phyloP scores from a whole-genome alignment of 2,888 invertebrate species.

The Nesidiocoris tenuis region DNA sequence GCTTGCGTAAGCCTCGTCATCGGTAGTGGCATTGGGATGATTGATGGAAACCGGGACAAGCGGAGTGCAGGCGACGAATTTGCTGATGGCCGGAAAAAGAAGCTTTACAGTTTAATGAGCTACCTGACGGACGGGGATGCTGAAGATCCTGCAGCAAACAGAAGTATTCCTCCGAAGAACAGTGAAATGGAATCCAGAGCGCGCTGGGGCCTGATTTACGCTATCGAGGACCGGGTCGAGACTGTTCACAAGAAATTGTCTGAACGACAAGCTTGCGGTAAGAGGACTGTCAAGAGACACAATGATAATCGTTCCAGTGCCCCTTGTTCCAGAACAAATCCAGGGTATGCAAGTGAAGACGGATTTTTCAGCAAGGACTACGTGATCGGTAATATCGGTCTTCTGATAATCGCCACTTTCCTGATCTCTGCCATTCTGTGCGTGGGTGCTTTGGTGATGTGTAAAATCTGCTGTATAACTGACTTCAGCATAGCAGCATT shows the following conservation, averaged over 20 bases:
- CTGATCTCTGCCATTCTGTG: slow-evolving; percentile 10
- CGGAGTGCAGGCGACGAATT: neutral
- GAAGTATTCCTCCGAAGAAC: neutral
- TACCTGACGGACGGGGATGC: slow-evolving; percentile 15
- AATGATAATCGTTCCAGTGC: neutral
- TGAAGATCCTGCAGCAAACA: neutral
- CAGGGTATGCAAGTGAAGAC: neutral
- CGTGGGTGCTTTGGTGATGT: slow-evolving; percentile 6
- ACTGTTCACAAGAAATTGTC: slow-evolving; percentile 11
- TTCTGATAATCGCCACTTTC: slow-evolving; percentile 8
- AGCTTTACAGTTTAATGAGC: slow-evolving; percentile 25
- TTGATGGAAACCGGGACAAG: slow-evolving; percentile 1
- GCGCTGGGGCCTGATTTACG: slow-evolving; percentile 13
- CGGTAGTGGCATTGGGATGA: slow-evolving; percentile 5
- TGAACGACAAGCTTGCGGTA: neutral
- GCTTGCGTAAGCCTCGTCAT: slow-evolving; percentile 16
- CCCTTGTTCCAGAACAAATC: neutral
- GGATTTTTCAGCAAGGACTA: neutral
- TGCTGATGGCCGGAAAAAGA: slow-evolving; percentile 8
- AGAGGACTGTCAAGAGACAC: neutral
- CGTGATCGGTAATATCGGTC: slow-evolving; percentile 15
- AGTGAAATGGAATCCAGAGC: slow-evolving; percentile 21
- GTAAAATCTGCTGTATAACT: slow-evolving; percentile 25
- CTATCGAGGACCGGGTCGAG: slow-evolving; percentile 16
- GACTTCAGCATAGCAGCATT: slow-evolving; percentile 17